Evolutionary conservation across 2,113 vertebrate species (phyloP), one percentile per base, ranked within the genome.

Genomic region (Oenanthe melanoleuca): DNA sequence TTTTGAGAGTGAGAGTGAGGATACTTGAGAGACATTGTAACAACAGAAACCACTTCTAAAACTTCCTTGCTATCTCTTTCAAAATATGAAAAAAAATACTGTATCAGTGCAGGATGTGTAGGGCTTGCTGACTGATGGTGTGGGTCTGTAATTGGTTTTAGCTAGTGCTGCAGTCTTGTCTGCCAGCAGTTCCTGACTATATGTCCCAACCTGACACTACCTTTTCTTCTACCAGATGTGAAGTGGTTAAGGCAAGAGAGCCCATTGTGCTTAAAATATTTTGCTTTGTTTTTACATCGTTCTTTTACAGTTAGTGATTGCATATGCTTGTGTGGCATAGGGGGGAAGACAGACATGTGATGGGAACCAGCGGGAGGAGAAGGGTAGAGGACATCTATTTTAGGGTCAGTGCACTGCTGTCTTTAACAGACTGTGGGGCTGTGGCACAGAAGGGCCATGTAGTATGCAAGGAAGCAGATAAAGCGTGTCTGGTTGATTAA

Each of bases 401-500:
- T 73, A 86, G 92, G 79, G 86, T 89, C 79, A 80, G 45, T 59
- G 71, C 33, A 72, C 34, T 87, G 53, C 61, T 82, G 63, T 71
- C 75, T 92, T 92, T 83, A 37, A 37, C 34, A 37, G 67, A 24
- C 38, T 80, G 45, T 83, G 67, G n/a, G 26, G 34, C 79, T 77
- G 19, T 77, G 56, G 52, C 52, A 66, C 25, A 57, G 66, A 53
- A 55, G 74, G 59, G 34, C 44, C 8, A 0, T 50, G 52, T 52
- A 74, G 82, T 26, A 50, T 38, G 64, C 57, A 86, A 78, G 49
- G 82, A 74, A 80, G 37, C 44, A 96, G 92, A 93, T 93, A 95
- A 88, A 71, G 16, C 15, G 31, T 63, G 67, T 59, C 81, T 94
- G 60, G 67, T 80, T 90, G 89, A 82, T 97, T 73, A 95, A 96